Conservation (phyloP, 2,113 vertebrate genomes). For the Cyrtonyx montezumae region DNA sequence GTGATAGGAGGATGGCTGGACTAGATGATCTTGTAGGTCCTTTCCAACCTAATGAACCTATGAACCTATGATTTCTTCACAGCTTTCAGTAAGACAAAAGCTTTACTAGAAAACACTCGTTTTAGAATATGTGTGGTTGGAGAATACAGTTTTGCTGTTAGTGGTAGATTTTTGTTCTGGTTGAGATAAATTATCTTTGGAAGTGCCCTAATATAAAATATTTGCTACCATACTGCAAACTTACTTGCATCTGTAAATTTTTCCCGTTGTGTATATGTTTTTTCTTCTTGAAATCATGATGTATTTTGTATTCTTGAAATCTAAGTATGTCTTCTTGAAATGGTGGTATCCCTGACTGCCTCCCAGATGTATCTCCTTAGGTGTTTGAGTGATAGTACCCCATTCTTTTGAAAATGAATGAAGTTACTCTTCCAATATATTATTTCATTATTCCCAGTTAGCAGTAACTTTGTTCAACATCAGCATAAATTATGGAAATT, state of each 20-base stretch:
- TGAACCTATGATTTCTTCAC: too few species aligned
- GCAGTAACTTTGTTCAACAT: neutral
- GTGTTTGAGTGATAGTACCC: neutral
- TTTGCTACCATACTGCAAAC: neutral
- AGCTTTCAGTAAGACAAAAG: neutral
- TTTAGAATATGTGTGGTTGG: neutral
- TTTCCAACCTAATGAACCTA: too few species aligned
- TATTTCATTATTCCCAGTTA: neutral
- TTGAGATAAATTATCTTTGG: neutral
- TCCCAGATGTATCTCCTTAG: neutral
- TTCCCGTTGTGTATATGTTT: neutral
- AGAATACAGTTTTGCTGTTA: neutral
- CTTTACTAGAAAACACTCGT: accelerated
- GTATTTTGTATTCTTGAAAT: neutral
- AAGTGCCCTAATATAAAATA: neutral
- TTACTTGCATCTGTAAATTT: neutral
- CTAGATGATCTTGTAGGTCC: too few species aligned
- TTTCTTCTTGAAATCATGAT: neutral
- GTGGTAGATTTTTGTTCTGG: neutral
- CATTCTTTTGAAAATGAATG: neutral
- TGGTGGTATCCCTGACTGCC: neutral
- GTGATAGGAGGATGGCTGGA: too few species aligned
- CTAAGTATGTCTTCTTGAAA: neutral
- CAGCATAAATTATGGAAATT: neutral
- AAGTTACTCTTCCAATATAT: neutral